These are phyloP conservation scores for Mus caroli DNA, from an alignment of 2,797 vertebrate species.

Conservation along the genomic window DNA sequence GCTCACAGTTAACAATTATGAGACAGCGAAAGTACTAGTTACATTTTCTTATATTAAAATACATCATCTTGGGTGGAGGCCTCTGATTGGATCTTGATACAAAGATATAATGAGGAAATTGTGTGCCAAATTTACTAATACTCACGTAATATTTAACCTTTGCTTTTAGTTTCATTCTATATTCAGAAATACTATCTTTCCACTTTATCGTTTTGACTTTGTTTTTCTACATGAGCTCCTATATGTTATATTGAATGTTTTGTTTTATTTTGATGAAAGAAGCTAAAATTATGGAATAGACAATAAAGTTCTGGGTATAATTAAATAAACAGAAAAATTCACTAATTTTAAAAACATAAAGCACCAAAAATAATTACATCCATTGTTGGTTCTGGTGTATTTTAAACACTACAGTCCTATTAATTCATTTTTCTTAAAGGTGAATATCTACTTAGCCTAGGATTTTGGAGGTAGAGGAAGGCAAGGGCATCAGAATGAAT, in stretches of 20 bases:
- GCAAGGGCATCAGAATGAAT: neutral
- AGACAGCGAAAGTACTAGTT: constrained; percentile 47
- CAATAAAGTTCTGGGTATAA: neutral
- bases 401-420: constrained; percentile 3
- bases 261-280: neutral
- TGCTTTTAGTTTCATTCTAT: neutral
- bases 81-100: neutral
- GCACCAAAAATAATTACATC: constrained; percentile 5
- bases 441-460: neutral
- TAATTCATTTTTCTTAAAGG: constrained; percentile 32
- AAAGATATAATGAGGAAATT: constrained; percentile 45
- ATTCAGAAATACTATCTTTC: constrained; percentile 35
- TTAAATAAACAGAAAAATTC: neutral
- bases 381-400: neutral
- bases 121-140: constrained; percentile 20
- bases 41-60: constrained; percentile 43
- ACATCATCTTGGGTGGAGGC: neutral
- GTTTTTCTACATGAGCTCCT: constrained; percentile 4
- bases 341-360: constrained; percentile 56
- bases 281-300: constrained; percentile 24
- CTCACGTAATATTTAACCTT: constrained; percentile 11
- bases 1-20: constrained; percentile 30
- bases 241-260: neutral
- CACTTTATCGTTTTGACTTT: neutral
- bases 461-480: neutral